Evolutionary conservation across 2,888 invertebrate species (phyloP), one percentile per base, ranked within the genome.

Genomic region (Nineta flava): DNA sequence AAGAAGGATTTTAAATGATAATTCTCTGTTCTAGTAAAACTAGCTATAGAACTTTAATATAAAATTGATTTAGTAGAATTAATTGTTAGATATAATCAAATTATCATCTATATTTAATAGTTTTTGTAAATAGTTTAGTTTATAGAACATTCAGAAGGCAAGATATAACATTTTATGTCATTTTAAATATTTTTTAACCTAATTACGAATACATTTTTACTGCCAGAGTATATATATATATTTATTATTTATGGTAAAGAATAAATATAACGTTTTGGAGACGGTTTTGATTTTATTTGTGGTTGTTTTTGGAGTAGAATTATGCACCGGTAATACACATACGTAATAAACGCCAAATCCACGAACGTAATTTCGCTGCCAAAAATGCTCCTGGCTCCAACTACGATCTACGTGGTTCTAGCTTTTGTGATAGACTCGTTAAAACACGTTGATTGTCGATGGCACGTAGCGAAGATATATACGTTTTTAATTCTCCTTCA

Each of bases 401-500:
- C 62, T 71, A 73, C 57, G 72, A 70, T 55, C 79, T 67, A 56
- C 75, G 70, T 51, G 79, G 78, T 65, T 86, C 86, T 59, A 84
- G 67, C 65, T 81, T 81, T 63, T 85, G 82, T n/a, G 87, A 87
- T 65, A 87, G 72, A 59, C 80, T 79, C 52, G 82, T 83, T 50
- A 88, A 66, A 46, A 78, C 74, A 58, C 83, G 70, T 64, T 87
- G 86, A 70, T 86, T 85, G 70, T 88, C 87, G 60, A 87, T 83
- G 48, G 83, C 81, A 57, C 81, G 73, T 57, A 87, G 70, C 62
- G 81, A 80, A 59, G 81, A 75, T 55, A 83, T 79, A 64, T 82
- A 83, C 12, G 77, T 71, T 55, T 77, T 74, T 21, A 82, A 76
- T 61, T 83, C 83, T 43, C 74, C 73, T 60, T 81, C 79, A 59